Conservation (phyloP, 1,140 invertebrate genomes). For the Eumeta japonica region DNA sequence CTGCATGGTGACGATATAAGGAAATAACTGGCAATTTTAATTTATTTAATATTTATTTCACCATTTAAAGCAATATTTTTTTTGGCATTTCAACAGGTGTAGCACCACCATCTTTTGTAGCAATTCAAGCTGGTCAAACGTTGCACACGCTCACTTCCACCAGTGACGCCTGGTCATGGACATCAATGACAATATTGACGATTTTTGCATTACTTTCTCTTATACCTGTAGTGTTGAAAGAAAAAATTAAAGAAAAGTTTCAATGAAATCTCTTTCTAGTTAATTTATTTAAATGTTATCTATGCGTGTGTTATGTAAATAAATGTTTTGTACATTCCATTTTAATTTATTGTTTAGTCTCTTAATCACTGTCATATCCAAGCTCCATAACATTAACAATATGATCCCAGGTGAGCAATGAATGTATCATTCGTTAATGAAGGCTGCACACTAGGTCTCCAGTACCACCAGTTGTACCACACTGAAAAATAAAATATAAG, state of each 20-base stretch:
- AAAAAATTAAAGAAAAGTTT: constrained; percentile 78
- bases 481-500: constrained; percentile 60
- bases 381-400: constrained; percentile 57
- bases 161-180: constrained; percentile 86
- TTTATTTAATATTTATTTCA: too few species aligned
- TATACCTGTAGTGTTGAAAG: constrained; percentile 88
- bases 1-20: too few species aligned
- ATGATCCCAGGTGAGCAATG: constrained; percentile 70
- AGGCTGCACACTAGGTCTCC: constrained; percentile 68
- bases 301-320: constrained; percentile 18
- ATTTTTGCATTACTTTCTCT: constrained; percentile 81
- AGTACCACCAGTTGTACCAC: constrained; percentile 85
- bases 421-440: constrained; percentile 60
- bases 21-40: too few species aligned
- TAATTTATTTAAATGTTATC: constrained; percentile 33
- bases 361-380: background rate
- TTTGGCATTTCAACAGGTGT: too few species aligned
- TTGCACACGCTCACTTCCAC: constrained; percentile 90
- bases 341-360: constrained; percentile 7
- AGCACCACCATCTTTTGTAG: constrained; percentile 95
- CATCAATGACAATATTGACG: constrained; percentile 75
- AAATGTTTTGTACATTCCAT: constrained; percentile 45
- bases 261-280: constrained; percentile 59
- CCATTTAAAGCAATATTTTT: too few species aligned
- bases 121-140: constrained; percentile 96